Evolutionary conservation across 2,113 vertebrate genomes (phyloP).

Genomic region (Tonatia bakeri): DNA sequence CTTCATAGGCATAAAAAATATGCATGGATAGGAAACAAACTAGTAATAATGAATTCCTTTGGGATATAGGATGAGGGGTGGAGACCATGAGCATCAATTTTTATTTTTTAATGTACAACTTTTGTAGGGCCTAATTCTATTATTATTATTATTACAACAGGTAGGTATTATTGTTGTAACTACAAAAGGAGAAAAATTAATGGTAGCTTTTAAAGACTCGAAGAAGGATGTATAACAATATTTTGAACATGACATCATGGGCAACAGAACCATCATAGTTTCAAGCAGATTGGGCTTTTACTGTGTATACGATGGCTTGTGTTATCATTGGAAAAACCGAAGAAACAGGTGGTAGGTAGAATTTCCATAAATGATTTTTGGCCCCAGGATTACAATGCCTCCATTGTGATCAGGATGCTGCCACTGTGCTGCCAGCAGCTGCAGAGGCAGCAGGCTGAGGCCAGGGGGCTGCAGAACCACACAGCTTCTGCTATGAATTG

Average conservation of each 20-base stretch:
- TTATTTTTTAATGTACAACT: background rate
- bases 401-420: background rate
- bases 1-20: background rate
- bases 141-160: background rate
- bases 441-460: background rate
- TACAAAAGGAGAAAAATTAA: background rate
- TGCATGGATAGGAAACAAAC: background rate
- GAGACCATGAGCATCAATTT: background rate
- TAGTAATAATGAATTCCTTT: background rate
- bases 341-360: background rate
- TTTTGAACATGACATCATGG: background rate
- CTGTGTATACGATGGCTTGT: background rate
- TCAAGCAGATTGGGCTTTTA: background rate
- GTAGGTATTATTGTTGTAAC: background rate
- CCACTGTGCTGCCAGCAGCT: background rate
- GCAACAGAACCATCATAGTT: background rate
- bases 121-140: background rate
- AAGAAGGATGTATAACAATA: background rate
- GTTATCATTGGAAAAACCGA: background rate
- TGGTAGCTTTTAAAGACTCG: background rate
- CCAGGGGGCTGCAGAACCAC: fast-evolving
- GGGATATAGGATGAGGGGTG: background rate
- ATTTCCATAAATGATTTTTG: background rate
- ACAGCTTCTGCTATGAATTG: background rate
- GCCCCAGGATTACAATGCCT: background rate